Evolutionary conservation across 92 coral and sea anemone genomes (phyloP), one percentile per base, ranked within the genome.

Genomic region (Muricea muricata): DNA sequence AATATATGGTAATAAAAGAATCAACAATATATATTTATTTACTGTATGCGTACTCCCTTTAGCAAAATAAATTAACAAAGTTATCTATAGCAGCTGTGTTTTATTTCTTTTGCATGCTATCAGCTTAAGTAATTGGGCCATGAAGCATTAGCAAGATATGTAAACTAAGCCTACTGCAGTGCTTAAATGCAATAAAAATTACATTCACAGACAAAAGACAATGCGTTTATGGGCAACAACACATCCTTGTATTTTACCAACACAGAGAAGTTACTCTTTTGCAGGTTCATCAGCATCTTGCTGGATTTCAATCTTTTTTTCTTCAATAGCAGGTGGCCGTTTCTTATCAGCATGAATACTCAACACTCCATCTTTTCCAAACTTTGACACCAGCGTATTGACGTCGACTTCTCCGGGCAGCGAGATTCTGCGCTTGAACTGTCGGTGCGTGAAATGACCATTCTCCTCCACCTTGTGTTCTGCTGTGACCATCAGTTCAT

Each of bases 361-460:
- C 69, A 97, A 81, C 35, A 92, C 87, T 18, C 99, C 99, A 26
- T 90, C 92, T 56, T 93, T 94, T 63, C 89, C 90, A 15, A 93
- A 85, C 10, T 91, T 86, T 14, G 99, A 94, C 10, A 88, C 81
- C 24, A 97, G 88, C 5, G 92, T 85, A 18, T 71, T 92, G 90
- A 91, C 90, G 52, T 97, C 96, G 26, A 97, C 97, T 24, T 94
- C 99, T 52, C 87, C 86, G 15, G 99, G 99, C 84, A 97, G 83
- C 57, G 94, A 91, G 78, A 97, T 94, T 34, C 91, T 92, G 4
- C 98, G 92, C 72, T 92, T 94, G 71, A 93, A 97, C 39, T 93
- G 93, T 11, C 93, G 96, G 35, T 92, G 88, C 12, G 93, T 93
- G 65, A 86, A 88, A 25, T 88, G 93, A 3, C 99, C 97, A 1